These are phyloP conservation scores for Balaeniceps rex DNA, from an alignment of 2,113 vertebrate genomes.

Conservation along the genomic window DNA sequence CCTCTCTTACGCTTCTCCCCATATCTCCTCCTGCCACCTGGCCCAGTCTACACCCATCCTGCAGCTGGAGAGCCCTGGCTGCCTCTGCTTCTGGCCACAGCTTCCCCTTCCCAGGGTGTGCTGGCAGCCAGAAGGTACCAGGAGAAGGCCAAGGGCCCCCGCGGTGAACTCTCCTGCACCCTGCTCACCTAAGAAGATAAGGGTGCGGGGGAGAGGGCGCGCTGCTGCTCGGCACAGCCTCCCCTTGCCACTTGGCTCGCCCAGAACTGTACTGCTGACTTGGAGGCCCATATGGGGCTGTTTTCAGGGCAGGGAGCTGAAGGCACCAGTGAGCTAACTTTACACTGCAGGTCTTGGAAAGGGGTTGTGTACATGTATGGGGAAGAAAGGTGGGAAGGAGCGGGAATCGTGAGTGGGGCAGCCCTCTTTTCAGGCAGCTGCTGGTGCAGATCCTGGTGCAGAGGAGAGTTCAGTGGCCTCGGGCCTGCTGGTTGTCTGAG, in stretches of 20 bases:
- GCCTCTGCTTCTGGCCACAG: not conserved
- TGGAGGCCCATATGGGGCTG: not conserved
- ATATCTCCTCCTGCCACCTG: not conserved
- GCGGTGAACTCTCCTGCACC: not conserved
- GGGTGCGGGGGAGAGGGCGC: fast-evolving
- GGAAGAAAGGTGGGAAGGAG: not conserved
- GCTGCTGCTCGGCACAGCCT: not conserved
- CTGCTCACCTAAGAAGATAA: not conserved
- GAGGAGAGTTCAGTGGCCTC: not conserved
- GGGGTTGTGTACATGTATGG: not conserved
- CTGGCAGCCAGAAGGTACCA: not conserved
- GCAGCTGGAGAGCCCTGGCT: too few relatives aligned
- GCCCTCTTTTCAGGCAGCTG: not conserved
- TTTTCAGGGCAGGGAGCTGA: not conserved
- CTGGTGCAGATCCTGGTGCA: not conserved
- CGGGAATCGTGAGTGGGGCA: not conserved
- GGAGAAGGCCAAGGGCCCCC: not conserved
- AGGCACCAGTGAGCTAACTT: not conserved
- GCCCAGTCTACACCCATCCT: not conserved
- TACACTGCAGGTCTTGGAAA: not conserved
- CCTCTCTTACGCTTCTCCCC: not conserved
- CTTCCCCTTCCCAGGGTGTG: not conserved
- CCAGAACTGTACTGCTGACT: not conserved
- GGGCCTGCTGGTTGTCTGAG: not conserved
- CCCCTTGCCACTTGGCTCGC: not conserved